Percentiles rank a stretch among this genome's conserved stretches.
Evolutionary conservation across 2,797 vertebrate species (phyloP).

Genomic region (Nannoperca australis): DNA sequence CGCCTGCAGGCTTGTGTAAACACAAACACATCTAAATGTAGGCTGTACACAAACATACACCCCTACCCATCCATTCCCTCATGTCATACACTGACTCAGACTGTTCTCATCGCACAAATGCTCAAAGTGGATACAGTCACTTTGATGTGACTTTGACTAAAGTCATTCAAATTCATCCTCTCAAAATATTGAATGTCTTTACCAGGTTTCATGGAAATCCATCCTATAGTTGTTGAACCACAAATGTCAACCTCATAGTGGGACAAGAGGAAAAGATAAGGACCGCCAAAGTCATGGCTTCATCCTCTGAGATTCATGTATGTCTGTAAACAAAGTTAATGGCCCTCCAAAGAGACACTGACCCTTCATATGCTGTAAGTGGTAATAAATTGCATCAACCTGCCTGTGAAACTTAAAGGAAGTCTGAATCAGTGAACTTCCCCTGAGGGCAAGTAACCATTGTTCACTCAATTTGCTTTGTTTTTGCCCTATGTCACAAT

Average conservation of each 20-base stretch:
- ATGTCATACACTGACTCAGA: slow-evolving; percentile 32
- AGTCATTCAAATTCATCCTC: too few species aligned
- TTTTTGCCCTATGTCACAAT: slow-evolving; percentile 48
- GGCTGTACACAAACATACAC: slow-evolving; percentile 42
- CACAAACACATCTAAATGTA: slow-evolving; percentile 64
- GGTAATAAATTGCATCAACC: slow-evolving; percentile 41
- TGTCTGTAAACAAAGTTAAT: not conserved
- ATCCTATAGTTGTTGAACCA: not conserved
- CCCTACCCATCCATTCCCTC: slow-evolving; percentile 13
- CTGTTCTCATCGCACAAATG: slow-evolving; percentile 25
- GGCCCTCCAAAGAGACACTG: slow-evolving; percentile 31
- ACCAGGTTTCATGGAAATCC: too few species aligned
- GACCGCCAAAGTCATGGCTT: not conserved
- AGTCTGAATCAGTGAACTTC: slow-evolving; percentile 46
- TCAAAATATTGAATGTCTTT: too few species aligned
- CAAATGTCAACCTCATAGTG: not conserved
- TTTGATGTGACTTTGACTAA: too few species aligned
- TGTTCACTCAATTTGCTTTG: slow-evolving; percentile 58
- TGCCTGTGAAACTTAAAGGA: slow-evolving; percentile 47
- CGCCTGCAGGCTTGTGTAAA: slow-evolving; percentile 59
- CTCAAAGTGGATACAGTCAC: slow-evolving; percentile 29
- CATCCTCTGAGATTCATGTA: not conserved
- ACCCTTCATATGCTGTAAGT: slow-evolving; percentile 34
- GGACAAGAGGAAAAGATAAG: not conserved
- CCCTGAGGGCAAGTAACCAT: slow-evolving; percentile 27